Evolutionary conservation across 2,113 vertebrate genomes (phyloP).

Genomic region (Chinchilla lanigera): DNA sequence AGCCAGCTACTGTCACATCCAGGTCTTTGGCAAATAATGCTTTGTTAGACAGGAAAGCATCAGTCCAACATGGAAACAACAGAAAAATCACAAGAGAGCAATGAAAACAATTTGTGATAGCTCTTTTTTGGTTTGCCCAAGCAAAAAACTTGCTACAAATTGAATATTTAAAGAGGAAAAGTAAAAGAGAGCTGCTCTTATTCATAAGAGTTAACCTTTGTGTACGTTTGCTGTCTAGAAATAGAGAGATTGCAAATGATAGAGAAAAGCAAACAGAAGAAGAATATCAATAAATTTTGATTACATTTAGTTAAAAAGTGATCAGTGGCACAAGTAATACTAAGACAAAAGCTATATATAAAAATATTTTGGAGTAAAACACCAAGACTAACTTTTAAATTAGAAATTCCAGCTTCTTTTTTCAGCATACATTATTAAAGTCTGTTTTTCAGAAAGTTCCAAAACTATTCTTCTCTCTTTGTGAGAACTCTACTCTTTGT

Average conservation of each 20-base stretch:
- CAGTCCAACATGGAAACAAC: neutral
- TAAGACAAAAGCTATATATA: neutral
- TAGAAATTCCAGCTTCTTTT: neutral
- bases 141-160: neutral
- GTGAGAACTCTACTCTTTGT: neutral
- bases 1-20: neutral
- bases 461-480: neutral
- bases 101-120: neutral
- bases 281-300: neutral
- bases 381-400: neutral
- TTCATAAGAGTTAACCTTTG: neutral
- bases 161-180: neutral
- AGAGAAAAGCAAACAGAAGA: neutral
- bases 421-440: neutral
- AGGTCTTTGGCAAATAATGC: neutral
- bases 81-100: neutral
- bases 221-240: neutral
- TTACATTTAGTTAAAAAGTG: conserved; percentile 30
- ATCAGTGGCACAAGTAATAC: neutral
- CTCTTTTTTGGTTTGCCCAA: neutral
- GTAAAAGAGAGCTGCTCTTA: neutral
- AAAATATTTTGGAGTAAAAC: conserved; percentile 18
- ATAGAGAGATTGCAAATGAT: neutral
- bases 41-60: neutral
- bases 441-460: conserved; percentile 4